A percentile compares a stretch with the other conserved stretches of the same genome.
Evolutionary conservation across 2,888 invertebrate species (phyloP).

Genomic region (Dascillus cervinus): DNA sequence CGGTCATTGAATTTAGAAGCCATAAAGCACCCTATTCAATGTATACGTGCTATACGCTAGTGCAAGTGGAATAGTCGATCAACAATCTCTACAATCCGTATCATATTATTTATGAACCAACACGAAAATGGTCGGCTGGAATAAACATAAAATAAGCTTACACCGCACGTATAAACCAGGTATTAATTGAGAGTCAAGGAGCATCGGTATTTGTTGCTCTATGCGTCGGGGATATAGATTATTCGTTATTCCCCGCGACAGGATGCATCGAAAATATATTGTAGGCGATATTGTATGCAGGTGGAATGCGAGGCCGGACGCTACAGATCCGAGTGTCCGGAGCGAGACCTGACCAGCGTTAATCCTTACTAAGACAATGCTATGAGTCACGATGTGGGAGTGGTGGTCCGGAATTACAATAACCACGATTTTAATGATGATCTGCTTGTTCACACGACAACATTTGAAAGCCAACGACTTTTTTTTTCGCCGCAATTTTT

Average conservation of each 20-base stretch:
- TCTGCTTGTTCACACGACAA: too few relatives aligned
- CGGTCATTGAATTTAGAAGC: constrained; percentile 36
- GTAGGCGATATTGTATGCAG: constrained; percentile 28
- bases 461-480: too few relatives aligned
- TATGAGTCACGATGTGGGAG: constrained; percentile 13
- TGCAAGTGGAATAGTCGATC: constrained; percentile 26
- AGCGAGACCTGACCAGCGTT: constrained; percentile 16
- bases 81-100: constrained; percentile 12
- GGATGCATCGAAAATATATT: constrained; percentile 27
- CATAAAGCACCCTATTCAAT: constrained; percentile 36
- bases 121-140: constrained; percentile 26
- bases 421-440: constrained; percentile 12
- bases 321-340: constrained; percentile 18
- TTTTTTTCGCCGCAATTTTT: too few relatives aligned
- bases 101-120: constrained; percentile 15
- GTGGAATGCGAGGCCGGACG: constrained; percentile 27
- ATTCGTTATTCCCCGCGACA: constrained; percentile 31
- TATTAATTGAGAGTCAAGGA: constrained; percentile 33
- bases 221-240: constrained; percentile 37
- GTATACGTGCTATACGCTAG: constrained; percentile 31
- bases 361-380: constrained; percentile 13
- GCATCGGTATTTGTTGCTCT: constrained; percentile 37
- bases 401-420: constrained; percentile 15
- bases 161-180: constrained; percentile 29
- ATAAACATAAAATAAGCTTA: constrained; percentile 35